Conservation (phyloP, 1,140 invertebrate genomes). For the Acromyrmex heyeri region DNA sequence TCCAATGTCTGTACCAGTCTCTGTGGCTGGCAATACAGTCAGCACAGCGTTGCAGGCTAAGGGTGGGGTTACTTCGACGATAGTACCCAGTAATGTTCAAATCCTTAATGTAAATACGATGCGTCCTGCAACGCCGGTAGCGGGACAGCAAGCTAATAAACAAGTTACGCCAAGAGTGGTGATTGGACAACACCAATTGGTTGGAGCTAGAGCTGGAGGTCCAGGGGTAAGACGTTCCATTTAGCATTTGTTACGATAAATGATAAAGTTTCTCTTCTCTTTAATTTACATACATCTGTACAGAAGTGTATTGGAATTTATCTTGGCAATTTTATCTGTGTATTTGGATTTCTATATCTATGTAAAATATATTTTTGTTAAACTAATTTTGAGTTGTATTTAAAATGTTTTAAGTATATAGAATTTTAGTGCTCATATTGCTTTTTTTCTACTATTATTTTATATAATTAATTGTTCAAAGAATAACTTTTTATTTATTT, state of each 20-base stretch:
- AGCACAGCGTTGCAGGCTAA: slow-evolving; percentile 87
- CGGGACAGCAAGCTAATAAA: slow-evolving; percentile 91
- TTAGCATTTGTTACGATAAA: background rate
- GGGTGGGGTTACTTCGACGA: slow-evolving; percentile 87
- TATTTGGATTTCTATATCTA: background rate
- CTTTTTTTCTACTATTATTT: background rate
- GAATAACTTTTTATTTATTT: slow-evolving; percentile 9
- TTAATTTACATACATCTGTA: background rate
- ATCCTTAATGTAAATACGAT: slow-evolving; percentile 93
- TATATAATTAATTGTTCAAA: background rate
- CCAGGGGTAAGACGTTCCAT: slow-evolving; percentile 89
- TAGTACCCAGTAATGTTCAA: slow-evolving; percentile 92
- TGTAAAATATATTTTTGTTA: background rate
- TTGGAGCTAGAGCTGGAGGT: slow-evolving; percentile 92
- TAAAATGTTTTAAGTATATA: background rate
- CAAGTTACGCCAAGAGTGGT: slow-evolving; percentile 92
- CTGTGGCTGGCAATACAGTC: slow-evolving; percentile 84
- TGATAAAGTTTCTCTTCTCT: background rate
- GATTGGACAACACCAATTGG: slow-evolving; percentile 92
- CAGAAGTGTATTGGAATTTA: background rate
- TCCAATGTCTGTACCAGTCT: slow-evolving; percentile 90
- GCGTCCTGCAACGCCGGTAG: slow-evolving; percentile 90
- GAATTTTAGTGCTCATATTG: background rate
- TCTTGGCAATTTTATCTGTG: background rate
- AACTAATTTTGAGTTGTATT: background rate